Base-by-base conservation (phyloP, 2,113 vertebrate species). In the Stictonetta naevosa region DNA sequence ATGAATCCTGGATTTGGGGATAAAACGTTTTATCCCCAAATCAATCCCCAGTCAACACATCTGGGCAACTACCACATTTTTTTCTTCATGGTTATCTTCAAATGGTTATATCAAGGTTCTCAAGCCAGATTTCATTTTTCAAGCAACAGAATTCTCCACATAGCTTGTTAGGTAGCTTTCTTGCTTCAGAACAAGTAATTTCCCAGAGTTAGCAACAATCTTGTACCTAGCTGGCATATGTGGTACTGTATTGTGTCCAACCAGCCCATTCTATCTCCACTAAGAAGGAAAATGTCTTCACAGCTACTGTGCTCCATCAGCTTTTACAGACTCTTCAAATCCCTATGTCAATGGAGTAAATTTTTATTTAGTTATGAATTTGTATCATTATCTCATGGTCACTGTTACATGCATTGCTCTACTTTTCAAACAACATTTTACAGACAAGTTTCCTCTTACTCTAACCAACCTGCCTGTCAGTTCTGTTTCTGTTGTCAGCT, bases 1-100 rank as follows among this genome's bases (percentile, higher is more conserved):
- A 98, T 99, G 97, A 99, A 98, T 58, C 99, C 99, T 48, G 99
- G 99, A 38, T 99, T 99, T 97, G 98, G 98, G 42, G 99, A 99
- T 96, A 99, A 99, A 97, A 99, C 99, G 29, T 99, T 99, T 93
- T 48, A 48, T 48, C 20, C 46, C 46, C 20, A 48, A 6, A 21
- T 48, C 20, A 48, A 48, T 48, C 10, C 46, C 46, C 46, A 48
- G 46, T 48, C 46, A 48, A 48, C 46, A 48, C 46, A 68, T 76
- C 13, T 78, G 28, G 36, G 52, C 36, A 89, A 25, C 16, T 36
- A n/a, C 20, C 20, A 29, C 29, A 11, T 36, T 14, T 55, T 90
- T 72, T 42, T 42, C 33, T 95, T 76, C 20, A 42, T 1, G 9
- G 7, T 6, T 11, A 53, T 56, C 23, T 85, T 63, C 28, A 91